Base-by-base conservation (phyloP, 2,888 invertebrate genomes). In the Pantelozetes paolii region DNA sequence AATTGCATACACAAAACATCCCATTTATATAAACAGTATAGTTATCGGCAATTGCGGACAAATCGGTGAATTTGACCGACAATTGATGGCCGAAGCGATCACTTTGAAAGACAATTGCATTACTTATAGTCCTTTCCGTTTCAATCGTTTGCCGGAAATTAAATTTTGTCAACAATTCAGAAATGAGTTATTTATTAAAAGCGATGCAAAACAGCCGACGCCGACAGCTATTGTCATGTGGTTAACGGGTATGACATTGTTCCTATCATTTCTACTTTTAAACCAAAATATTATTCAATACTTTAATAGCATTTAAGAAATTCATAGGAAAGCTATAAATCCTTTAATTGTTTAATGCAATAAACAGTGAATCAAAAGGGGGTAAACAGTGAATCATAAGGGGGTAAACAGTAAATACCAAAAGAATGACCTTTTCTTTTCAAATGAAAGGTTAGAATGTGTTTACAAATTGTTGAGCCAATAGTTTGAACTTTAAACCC, bases 1-100 rank as follows among this genome's bases (percentile, higher is more conserved):
- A 20, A 32, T 71, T 36, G 40, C 57, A 1, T 26, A 73, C 8
- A 76, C 69, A 26, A 50, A 32, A 0, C 30, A 26, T 30, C 72
- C 76, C 18, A 20, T 76, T 20, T 42, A 28, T 28, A 48, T 75
- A n/a, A 45, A 71, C 18, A 50, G 48, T 42, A 72, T 75, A 23
- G 48, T 75, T 8, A 70, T 75, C 18, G 75, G 75, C 20, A 75
- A 75, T 71, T 75, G 75, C 28, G 74, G 70, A 3, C 62, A n/a
- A 67, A 26, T 11, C 13, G 67, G 67, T 20, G 67, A 67, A 67
- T 67, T 36, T 23, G 42, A 42, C 30, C 67, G 23, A 20, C 67
- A 67, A 42, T 23, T 67, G 67, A 13, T 67, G 1, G 18, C 6
- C 13, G 26, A 67, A 3, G 5, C 15, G 23, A 13, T 67, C 20